Base-by-base conservation (phyloP, 2,797 vertebrate species). In the Numenius phaeopus region DNA sequence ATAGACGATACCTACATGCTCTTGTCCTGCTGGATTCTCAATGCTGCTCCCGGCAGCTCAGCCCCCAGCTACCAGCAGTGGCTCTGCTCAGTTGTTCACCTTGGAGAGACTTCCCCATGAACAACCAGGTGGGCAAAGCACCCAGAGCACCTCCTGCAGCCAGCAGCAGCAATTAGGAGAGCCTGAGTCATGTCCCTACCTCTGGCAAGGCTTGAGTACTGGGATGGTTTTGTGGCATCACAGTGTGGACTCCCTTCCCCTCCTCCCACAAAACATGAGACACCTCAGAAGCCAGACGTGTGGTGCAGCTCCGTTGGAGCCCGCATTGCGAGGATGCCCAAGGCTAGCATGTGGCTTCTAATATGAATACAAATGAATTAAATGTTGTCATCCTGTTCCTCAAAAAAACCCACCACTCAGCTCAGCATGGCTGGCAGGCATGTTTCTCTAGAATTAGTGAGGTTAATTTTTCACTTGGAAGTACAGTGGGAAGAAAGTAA, bases 201-300 rank as follows among this genome's bases (percentile, higher is more conserved):
- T 71, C 39, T 75, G 54, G 37, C 37, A 89, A 81, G 16, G 3
- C n/a, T 47, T 32, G 11, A 42, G 30, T 27, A 4, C 39, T 72
- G 40, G 18, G 16, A 30, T 29, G 29, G 7, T 67, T 81, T 80
- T 40, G 14, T 79, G 39, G 32, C 18, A 47, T 42, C 37, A 49
- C 0, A 0, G 11, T 57, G 21, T 40, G 10, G 23, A 42, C 3
- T 71, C 7, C 13, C 7, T 80, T 67, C 3, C 9, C 15, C 17
- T 54, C 29, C 57, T 87, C 5, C 2, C 13, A 11, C 9, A 40
- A 10, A 54, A 39, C 1, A 3, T 23, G 12, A 65, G 37, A 55
- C 12, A 49, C 7, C n/a, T 87, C 1, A 0, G 8, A 81, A 89
- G 15, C 17, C 40, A 89, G 34, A 37, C 8, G 18, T 59, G 24